Evolutionary conservation across 2,113 vertebrate species (phyloP).

Genomic region (Lagopus muta): DNA sequence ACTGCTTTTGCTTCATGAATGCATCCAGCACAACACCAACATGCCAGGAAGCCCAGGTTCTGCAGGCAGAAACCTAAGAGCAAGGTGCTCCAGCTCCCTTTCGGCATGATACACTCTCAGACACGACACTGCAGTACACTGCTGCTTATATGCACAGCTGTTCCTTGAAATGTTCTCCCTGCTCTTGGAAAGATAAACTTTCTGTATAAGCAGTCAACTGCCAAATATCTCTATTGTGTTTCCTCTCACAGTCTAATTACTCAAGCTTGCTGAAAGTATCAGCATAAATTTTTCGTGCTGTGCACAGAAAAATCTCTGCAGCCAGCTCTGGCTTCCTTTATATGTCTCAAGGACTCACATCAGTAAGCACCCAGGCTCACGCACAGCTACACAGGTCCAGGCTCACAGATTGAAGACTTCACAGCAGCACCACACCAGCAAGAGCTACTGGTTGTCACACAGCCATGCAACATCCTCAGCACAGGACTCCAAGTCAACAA

Average conservation of each 20-base stretch:
- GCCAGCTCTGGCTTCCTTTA: neutral
- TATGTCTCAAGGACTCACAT: neutral
- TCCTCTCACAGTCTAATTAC: neutral
- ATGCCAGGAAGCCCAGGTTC: no score
- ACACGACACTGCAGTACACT: neutral
- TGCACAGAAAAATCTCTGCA: neutral
- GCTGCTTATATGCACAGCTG: neutral
- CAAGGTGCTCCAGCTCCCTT: neutral
- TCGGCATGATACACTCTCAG: neutral
- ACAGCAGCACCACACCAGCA: accelerated
- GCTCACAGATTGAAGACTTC: neutral
- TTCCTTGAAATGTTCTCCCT: neutral
- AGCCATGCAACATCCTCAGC: neutral
- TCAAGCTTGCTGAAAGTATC: neutral
- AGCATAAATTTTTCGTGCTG: neutral
- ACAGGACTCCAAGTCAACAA: neutral
- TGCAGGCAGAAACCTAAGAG: neutral
- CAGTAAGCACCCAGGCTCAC: neutral
- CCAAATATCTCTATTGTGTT: neutral
- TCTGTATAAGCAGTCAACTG: neutral
- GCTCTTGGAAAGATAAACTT: neutral
- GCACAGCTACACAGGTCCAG: neutral
- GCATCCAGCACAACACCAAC: accelerated
- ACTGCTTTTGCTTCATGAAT: neutral
- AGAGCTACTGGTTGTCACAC: neutral